These are phyloP conservation scores for Boloria selene DNA, from an alignment of 2,888 invertebrate species.

Conservation along the genomic window DNA sequence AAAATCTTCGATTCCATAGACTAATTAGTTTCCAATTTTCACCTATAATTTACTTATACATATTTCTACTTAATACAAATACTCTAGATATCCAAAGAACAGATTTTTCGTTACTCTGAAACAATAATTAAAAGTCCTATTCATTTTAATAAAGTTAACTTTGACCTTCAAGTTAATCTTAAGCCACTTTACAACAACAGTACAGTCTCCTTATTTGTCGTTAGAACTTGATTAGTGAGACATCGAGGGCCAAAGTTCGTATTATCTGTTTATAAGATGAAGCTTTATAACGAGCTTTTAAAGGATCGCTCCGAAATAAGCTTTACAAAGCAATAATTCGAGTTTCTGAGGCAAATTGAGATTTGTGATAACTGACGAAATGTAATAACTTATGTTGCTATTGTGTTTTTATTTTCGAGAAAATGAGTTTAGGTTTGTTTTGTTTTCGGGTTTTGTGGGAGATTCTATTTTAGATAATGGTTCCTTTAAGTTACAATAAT, in stretches of 20 bases:
- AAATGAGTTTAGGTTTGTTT: slow-evolving; percentile 20
- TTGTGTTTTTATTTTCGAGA: slow-evolving; percentile 22
- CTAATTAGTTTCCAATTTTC: too few relatives aligned
- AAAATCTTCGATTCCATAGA: too few relatives aligned
- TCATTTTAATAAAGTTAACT: too few relatives aligned
- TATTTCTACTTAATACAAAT: too few relatives aligned
- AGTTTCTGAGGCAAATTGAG: slow-evolving; percentile 25
- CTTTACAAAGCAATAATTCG: slow-evolving; percentile 22
- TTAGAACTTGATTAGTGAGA: slow-evolving; percentile 67
- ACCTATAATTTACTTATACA: too few relatives aligned
- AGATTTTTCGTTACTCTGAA: too few relatives aligned
- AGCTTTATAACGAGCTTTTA: slow-evolving; percentile 32
- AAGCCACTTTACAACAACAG: slow-evolving; percentile 4
- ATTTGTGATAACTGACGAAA: slow-evolving; percentile 23
- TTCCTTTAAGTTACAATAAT: slow-evolving; percentile 8
- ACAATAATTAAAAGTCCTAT: too few relatives aligned
- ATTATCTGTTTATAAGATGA: slow-evolving; percentile 47
- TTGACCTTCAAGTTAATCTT: slow-evolving; percentile 4
- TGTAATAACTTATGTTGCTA: slow-evolving; percentile 16
- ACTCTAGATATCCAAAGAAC: too few relatives aligned
- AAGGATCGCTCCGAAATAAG: slow-evolving; percentile 22
- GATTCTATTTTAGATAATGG: slow-evolving; percentile 20
- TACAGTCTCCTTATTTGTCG: slow-evolving; percentile 44
- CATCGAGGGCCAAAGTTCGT: slow-evolving; percentile 60
- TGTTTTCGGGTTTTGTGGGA: slow-evolving; percentile 11